Conservation (phyloP, 2,888 invertebrate species). For the Incurvaria masculella region DNA sequence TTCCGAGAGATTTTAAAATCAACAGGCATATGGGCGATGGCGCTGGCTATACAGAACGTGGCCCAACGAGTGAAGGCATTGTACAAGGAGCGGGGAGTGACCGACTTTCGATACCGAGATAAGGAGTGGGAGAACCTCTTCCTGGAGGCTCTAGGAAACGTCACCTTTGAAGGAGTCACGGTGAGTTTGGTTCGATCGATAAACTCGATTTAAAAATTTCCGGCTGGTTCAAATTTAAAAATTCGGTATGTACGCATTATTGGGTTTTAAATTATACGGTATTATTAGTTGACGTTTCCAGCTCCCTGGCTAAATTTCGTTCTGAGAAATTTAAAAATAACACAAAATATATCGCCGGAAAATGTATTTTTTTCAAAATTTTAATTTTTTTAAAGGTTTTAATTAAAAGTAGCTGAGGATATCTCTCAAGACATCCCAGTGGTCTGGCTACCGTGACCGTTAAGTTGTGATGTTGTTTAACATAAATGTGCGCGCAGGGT, state of each 20-base stretch:
- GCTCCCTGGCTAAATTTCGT: no score
- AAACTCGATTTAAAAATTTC: neutral
- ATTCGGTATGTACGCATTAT: no score
- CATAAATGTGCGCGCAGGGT: no score
- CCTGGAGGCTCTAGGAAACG: constrained; percentile 83
- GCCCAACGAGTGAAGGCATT: constrained; percentile 68
- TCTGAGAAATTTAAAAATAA: no score
- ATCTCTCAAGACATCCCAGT: neutral
- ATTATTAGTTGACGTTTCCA: no score
- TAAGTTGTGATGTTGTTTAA: constrained; percentile 3
- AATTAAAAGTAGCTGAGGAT: neutral
- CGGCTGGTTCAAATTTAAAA: no score
- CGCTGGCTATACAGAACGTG: constrained; percentile 89
- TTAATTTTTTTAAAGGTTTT: neutral
- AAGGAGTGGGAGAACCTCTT: constrained; percentile 85
- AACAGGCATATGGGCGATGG: constrained; percentile 89
- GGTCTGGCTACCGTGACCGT: neutral
- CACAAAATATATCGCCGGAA: neutral
- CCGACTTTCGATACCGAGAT: constrained; percentile 82
- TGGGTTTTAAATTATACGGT: no score
- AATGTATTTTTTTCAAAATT: neutral
- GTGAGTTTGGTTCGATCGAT: constrained; percentile 29
- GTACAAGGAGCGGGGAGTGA: constrained; percentile 73
- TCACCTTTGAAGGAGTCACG: constrained; percentile 92
- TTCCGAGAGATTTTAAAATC: no score